These are phyloP conservation scores for Calliphora vicina DNA, from an alignment of 1,140 invertebrate genomes.

Conservation along the genomic window DNA sequence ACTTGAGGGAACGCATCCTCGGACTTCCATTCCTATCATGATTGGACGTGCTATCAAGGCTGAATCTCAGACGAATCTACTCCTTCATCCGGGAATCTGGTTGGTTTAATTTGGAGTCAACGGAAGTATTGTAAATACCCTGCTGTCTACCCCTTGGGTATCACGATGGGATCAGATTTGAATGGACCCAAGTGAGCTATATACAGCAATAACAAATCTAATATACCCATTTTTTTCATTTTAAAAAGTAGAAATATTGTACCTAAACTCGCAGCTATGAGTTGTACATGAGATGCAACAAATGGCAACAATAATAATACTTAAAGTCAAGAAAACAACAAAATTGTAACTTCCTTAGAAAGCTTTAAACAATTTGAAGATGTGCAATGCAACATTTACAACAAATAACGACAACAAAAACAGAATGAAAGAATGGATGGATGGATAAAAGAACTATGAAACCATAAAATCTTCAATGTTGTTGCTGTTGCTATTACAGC, in stretches of 20 bases:
- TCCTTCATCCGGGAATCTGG: too few species aligned
- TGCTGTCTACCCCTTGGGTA: too few species aligned
- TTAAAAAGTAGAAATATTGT: background rate
- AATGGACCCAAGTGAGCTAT: too few species aligned
- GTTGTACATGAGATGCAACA: background rate
- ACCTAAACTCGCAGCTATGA: background rate
- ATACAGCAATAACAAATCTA: background rate
- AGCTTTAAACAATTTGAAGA: slow-evolving; percentile 10
- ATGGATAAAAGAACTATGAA: background rate
- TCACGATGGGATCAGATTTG: too few species aligned
- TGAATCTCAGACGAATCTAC: too few species aligned
- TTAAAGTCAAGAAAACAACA: background rate
- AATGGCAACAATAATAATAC: slow-evolving; percentile 6
- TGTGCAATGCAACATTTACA: background rate
- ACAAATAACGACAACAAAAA: background rate
- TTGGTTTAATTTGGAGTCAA: too few species aligned
- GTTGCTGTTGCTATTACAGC: background rate
- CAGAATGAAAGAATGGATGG: background rate
- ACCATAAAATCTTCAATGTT: too few species aligned
- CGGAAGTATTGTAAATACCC: too few species aligned
- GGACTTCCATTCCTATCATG: too few species aligned
- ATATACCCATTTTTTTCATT: too few species aligned
- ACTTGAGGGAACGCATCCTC: too few species aligned
- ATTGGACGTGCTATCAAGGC: too few species aligned
- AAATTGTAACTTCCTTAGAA: slow-evolving; percentile 13